Conservation (phyloP, 2,113 vertebrate species). For the Sander lucioperca region DNA sequence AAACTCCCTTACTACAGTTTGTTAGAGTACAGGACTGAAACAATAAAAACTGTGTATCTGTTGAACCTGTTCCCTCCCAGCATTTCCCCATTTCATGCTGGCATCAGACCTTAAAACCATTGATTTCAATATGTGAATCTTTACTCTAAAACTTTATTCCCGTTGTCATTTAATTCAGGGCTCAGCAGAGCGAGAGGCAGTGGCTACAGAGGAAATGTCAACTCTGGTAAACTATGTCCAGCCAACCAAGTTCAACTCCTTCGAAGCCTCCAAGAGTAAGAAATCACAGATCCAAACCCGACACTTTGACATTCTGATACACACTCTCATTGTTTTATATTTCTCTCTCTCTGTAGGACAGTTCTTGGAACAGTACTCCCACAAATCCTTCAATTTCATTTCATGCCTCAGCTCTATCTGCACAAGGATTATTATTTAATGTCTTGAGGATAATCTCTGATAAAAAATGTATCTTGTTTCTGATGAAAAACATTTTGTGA, state of each 20-base stretch:
- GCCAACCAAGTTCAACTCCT: conserved; percentile 97
- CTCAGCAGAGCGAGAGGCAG: conserved; percentile 93
- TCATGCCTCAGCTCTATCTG: not conserved
- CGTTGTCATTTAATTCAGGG: conserved; percentile 81
- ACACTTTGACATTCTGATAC: not conserved
- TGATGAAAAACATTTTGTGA: not conserved
- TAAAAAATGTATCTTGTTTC: too few relatives aligned
- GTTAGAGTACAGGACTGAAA: not conserved
- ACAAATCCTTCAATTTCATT: not conserved
- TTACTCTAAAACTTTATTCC: not conserved
- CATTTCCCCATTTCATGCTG: not conserved
- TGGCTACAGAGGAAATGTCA: conserved; percentile 98
- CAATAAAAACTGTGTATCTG: not conserved
- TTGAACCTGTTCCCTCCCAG: not conserved
- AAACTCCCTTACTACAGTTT: not conserved
- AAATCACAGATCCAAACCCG: not conserved
- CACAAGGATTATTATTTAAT: not conserved
- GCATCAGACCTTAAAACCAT: not conserved
- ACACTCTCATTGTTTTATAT: not conserved
- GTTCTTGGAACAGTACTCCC: not conserved
- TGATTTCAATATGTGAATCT: not conserved
- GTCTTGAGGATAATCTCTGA: not conserved
- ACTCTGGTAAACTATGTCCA: conserved; percentile 98
- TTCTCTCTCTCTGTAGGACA: not conserved
- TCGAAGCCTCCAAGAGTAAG: conserved; percentile 95